Conservation (phyloP, 1,140 invertebrate species). For the Branchinecta lindahli region DNA sequence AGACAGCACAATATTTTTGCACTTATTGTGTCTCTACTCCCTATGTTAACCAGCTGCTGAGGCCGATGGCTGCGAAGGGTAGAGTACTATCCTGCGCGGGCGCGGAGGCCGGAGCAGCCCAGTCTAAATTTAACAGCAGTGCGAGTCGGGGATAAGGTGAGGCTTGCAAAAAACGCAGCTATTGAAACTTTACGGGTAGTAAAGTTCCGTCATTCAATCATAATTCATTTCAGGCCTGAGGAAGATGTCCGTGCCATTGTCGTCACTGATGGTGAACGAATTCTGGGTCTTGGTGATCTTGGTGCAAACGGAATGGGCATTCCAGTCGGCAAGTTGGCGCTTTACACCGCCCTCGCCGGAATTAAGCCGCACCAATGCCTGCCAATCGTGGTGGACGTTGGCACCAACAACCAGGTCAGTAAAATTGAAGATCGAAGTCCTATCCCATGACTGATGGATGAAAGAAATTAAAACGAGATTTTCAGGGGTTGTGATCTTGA, state of each 20-base stretch:
- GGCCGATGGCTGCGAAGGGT: too few species aligned
- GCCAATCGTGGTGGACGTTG: conserved; percentile 81
- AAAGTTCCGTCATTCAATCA: conserved; percentile 22
- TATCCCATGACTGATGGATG: neutral
- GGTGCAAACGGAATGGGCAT: conserved; percentile 93
- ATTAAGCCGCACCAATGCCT: conserved; percentile 85
- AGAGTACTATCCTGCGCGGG: too few species aligned
- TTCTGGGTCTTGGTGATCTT: conserved; percentile 81
- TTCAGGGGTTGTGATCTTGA: neutral
- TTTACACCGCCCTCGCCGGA: conserved; percentile 83
- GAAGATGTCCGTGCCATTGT: conserved; percentile 79
- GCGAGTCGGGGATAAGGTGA: too few species aligned
- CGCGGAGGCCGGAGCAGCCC: too few species aligned
- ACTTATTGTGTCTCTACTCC: too few species aligned
- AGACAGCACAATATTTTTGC: too few species aligned
- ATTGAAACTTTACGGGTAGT: too few species aligned
- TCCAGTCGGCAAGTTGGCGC: conserved; percentile 77
- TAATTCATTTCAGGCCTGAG: conserved; percentile 61
- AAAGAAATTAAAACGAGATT: neutral
- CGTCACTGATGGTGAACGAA: conserved; percentile 87
- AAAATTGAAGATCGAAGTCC: neutral
- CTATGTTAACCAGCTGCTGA: too few species aligned
- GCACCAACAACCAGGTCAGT: conserved; percentile 66
- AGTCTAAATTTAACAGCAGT: too few species aligned
- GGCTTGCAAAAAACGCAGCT: too few species aligned